Conservation (phyloP, 2,113 vertebrate genomes). For the Seriola rivoliana region DNA sequence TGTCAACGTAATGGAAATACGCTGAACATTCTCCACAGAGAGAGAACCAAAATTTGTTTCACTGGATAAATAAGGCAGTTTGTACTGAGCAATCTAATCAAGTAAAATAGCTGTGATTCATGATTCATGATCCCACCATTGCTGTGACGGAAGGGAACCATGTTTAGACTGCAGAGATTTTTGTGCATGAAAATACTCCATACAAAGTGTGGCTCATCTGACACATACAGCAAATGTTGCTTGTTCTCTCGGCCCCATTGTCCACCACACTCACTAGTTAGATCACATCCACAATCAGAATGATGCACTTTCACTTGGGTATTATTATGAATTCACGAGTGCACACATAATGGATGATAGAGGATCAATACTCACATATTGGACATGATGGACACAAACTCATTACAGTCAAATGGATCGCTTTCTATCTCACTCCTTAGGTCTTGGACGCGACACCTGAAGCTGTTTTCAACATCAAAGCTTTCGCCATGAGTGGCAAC, state of each 20-base stretch:
- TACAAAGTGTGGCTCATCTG: not conserved
- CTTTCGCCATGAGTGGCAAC: conserved; percentile 65
- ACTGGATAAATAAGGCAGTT: not conserved
- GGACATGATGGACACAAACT: not conserved
- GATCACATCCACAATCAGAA: not conserved
- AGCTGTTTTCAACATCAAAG: conserved; percentile 68
- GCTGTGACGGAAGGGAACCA: too few species aligned
- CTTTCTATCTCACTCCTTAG: conserved; percentile 56
- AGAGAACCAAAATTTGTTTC: not conserved
- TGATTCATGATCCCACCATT: not conserved
- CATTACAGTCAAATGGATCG: not conserved
- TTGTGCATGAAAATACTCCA: not conserved
- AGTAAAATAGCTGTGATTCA: conserved; percentile 10
- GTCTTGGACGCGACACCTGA: conserved; percentile 43
- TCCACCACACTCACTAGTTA: too few species aligned
- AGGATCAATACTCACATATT: not conserved
- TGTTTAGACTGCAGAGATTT: not conserved
- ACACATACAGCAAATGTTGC: not conserved
- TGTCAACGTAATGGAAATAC: conserved; percentile 6
- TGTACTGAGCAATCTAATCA: not conserved
- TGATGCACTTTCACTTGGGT: not conserved
- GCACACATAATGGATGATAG: not conserved
- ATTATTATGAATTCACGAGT: not conserved
- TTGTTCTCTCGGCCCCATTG: too few species aligned
- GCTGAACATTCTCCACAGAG: not conserved